phyloP scores from a whole-genome alignment of 2,797 vertebrate species.

The Hemitrygon akajei region DNA sequence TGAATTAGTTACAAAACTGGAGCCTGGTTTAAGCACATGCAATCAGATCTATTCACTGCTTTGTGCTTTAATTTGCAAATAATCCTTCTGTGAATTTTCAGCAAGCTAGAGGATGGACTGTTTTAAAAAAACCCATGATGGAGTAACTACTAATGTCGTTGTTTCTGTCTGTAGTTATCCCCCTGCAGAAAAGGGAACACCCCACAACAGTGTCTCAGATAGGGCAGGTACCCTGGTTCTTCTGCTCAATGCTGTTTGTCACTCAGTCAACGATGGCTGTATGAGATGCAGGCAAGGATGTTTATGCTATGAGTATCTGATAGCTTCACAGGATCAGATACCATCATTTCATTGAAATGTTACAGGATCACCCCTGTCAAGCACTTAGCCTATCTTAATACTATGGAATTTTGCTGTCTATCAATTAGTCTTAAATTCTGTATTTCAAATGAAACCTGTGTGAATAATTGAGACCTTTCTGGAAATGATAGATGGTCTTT shows the following conservation, averaged over 20 bases:
- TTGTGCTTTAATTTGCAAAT: not conserved
- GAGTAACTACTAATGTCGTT: not conserved
- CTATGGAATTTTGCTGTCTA: not conserved
- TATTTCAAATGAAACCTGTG: not conserved
- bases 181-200: not conserved
- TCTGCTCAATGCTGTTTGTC: not conserved
- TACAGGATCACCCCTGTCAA: not conserved
- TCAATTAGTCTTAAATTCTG: not conserved
- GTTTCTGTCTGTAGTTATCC: too few relatives aligned
- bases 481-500: not conserved
- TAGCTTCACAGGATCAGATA: not conserved
- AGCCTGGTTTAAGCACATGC: not conserved
- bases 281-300: too few relatives aligned
- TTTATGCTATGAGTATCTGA: not conserved
- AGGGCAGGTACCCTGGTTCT: too few relatives aligned
- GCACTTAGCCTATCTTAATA: not conserved
- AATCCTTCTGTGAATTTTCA: not conserved
- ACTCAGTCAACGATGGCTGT: not conserved
- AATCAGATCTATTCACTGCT: not conserved
- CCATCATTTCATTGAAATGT: not conserved
- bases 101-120: not conserved
- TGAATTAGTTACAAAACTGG: not conserved
- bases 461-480: not conserved
- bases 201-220: not conserved
- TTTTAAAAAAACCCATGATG: not conserved